A percentile compares a stretch with the other conserved stretches of the same genome.
phyloP scores from a whole-genome alignment of 2,113 vertebrate genomes.

The Ramphastos sulfuratus region DNA sequence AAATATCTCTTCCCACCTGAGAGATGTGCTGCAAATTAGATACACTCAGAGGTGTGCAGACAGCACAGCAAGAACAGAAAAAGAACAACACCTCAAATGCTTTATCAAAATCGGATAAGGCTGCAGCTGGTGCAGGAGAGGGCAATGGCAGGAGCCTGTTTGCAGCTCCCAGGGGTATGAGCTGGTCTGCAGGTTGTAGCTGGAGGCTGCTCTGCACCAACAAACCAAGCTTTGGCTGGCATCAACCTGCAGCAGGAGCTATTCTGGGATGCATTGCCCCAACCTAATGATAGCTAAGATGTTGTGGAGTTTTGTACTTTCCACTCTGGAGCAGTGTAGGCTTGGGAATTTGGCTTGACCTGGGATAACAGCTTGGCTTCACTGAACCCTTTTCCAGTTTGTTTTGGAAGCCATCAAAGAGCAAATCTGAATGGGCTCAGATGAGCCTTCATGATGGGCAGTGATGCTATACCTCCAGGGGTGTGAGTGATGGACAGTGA shows the following conservation, averaged over 20 bases:
- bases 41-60: not conserved
- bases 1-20: slow-evolving; percentile 9
- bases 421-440: not conserved
- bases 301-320: accelerated
- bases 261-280: accelerated
- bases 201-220: not conserved
- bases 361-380: not conserved
- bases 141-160: not conserved
- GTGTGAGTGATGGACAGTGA: not conserved
- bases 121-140: not conserved
- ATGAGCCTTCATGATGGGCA: accelerated
- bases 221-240: not conserved
- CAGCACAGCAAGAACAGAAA: not conserved
- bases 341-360: not conserved
- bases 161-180: not conserved
- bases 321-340: not conserved
- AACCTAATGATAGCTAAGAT: accelerated
- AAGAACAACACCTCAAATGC: not conserved
- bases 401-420: not conserved
- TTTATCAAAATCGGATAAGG: not conserved
- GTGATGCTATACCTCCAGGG: not conserved
- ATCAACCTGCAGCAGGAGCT: not conserved
- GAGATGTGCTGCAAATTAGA: slow-evolving; percentile 20
- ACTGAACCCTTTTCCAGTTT: not conserved
- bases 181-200: accelerated